Evolutionary conservation across 2,113 vertebrate genomes (phyloP), one percentile per base, ranked within the genome.

Genomic region (Scytalopus superciliaris): DNA sequence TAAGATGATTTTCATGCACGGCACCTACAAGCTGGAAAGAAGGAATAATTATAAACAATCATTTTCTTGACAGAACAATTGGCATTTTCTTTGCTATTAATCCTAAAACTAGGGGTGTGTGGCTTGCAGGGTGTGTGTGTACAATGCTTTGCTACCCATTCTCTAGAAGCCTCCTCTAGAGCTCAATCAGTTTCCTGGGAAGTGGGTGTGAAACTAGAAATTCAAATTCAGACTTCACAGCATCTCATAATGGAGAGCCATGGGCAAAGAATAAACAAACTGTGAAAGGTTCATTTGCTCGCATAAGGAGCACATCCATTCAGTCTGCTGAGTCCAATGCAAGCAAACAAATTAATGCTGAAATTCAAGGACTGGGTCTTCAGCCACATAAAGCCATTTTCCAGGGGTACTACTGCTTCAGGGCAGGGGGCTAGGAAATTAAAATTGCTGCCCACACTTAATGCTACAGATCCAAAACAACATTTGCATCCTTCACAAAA

Each of bases 31-130:
- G 19, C 4, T 45, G 21, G 18, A 85, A 92, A 74, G 8, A 85
- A 79, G 3, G 12, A 49, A 45, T 85, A 62, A 72, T 79, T 93
- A 44, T 47, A 59, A 87, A 50, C 14, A 69, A 39, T 3, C 3
- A 16, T 10, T 57, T 68, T 83, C 35, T 78, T 30, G 14, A n/a
- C 14, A 62, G 31, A 91, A 25, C 5, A 88, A 31, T 6, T 69
- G 19, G 4, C 19, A 69, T 86, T 92, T 79, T 83, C 59, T 74
- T 80, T 80, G 15, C 17, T 81, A 14, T 50, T 76, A 39, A 45
- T 42, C 8, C 45, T 21, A 9, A 45, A 40, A 66, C 3, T 42
- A 7, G 7, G 15, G 12, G 2, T 0, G 3, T 3, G 5, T 44
- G 21, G 23, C 17, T 35, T 68, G 33, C 27, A 8, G 33, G 33